A percentile compares a stretch with the other conserved stretches of the same genome.
These are phyloP conservation scores for Halcyon chelicuti DNA, from an alignment of 2,797 vertebrate species.

Conservation along the genomic window DNA sequence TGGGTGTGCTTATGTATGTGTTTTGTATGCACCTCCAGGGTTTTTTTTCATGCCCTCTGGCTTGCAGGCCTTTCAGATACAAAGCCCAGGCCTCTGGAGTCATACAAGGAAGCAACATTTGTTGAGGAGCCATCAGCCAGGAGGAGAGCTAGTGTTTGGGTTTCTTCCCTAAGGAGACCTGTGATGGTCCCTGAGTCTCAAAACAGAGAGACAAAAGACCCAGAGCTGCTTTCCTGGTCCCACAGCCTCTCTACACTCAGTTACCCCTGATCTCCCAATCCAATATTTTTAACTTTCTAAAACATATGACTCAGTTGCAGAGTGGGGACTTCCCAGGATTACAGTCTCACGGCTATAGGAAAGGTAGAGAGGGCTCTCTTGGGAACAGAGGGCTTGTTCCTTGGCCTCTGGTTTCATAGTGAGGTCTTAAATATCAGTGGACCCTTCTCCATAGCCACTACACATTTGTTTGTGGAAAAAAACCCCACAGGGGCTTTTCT, in stretches of 20 bases:
- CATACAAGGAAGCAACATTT: neutral
- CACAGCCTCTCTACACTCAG: neutral
- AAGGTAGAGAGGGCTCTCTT: neutral
- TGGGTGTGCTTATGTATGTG: neutral
- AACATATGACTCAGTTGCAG: neutral
- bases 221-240: neutral
- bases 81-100: neutral
- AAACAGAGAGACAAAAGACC: neutral
- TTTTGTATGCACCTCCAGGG: neutral
- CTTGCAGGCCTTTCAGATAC: neutral
- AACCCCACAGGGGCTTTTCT: neutral
- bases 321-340: neutral
- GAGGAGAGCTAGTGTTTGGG: neutral
- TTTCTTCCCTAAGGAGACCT: neutral
- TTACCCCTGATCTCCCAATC: neutral
- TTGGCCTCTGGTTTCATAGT: neutral
- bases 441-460: neutral
- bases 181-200: neutral
- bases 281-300: neutral
- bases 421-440: neutral
- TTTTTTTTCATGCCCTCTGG: neutral
- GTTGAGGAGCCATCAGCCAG: neutral
- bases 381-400: neutral
- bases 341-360: neutral
- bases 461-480: neutral